A percentile compares a stretch with the other conserved stretches of the same genome.
These are phyloP conservation scores for Epirrita christyi DNA, from an alignment of 2,888 invertebrate genomes.

Conservation along the genomic window DNA sequence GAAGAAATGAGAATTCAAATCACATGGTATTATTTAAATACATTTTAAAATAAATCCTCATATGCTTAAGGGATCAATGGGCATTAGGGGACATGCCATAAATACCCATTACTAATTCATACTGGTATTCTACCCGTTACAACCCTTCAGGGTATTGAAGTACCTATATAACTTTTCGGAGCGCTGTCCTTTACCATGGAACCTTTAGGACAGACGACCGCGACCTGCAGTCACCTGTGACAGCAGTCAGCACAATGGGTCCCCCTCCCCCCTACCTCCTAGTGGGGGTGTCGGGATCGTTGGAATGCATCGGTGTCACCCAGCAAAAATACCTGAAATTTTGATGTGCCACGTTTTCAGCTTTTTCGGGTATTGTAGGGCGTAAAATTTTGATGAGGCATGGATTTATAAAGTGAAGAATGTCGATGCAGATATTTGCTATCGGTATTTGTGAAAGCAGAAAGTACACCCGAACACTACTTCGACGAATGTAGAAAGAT, in stretches of 20 bases:
- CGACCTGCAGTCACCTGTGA: conserved; percentile 60
- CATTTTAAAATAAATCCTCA: too few relatives aligned
- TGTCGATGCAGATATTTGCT: conserved; percentile 2
- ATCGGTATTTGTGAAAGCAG: conserved; percentile 1
- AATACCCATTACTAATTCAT: conserved; percentile 44
- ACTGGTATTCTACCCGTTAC: conserved; percentile 37
- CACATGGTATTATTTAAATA: too few relatives aligned
- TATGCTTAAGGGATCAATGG: not conserved
- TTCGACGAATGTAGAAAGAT: too few relatives aligned
- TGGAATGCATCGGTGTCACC: conserved; percentile 28
- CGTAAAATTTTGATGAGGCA: conserved; percentile 23
- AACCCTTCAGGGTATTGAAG: conserved; percentile 38
- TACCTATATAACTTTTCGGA: conserved; percentile 31
- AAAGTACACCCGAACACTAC: too few relatives aligned
- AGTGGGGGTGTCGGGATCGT: not conserved
- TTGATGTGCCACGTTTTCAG: conserved; percentile 34
- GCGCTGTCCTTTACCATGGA: conserved; percentile 34
- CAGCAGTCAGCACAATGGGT: conserved; percentile 56
- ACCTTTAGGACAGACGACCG: conserved; percentile 38
- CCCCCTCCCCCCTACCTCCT: conserved; percentile 23
- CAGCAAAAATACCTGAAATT: conserved; percentile 33
- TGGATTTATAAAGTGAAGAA: conserved; percentile 24
- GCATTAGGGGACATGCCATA: conserved; percentile 14
- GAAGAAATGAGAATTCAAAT: not conserved
- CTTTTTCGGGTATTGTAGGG: conserved; percentile 32